Percentiles rank a stretch among this genome's conserved stretches.
These are phyloP conservation scores for Alfaro cultratus DNA, from an alignment of 2,797 vertebrate species.

Conservation along the genomic window DNA sequence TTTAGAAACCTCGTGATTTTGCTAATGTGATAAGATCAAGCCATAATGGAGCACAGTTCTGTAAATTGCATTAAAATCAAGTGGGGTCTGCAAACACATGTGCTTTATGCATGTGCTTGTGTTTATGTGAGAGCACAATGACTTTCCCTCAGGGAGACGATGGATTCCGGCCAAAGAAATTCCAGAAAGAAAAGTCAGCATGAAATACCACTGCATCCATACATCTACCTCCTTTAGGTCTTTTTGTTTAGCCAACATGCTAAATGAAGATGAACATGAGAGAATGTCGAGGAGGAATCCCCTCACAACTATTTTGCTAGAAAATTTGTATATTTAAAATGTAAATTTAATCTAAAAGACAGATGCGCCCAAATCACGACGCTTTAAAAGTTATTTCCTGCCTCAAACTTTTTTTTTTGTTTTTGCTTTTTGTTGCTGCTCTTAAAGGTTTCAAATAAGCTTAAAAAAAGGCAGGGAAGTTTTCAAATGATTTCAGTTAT, in stretches of 20 bases:
- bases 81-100: constrained; percentile 42
- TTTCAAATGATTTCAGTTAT: background rate
- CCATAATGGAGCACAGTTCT: constrained; percentile 47
- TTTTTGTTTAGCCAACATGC: constrained; percentile 13
- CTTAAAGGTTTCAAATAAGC: background rate
- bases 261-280: background rate
- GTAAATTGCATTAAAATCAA: constrained; percentile 61
- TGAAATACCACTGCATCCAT: constrained; percentile 43
- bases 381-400: background rate
- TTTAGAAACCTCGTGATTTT: constrained; percentile 45
- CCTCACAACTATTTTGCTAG: background rate
- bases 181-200: constrained; percentile 64
- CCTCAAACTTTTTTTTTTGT: background rate
- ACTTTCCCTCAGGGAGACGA: constrained; percentile 56
- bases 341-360: background rate
- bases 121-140: constrained; percentile 59
- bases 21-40: constrained; percentile 70
- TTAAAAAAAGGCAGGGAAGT: background rate
- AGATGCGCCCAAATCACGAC: background rate
- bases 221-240: constrained; percentile 35
- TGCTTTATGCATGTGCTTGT: constrained; percentile 49
- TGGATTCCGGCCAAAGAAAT: constrained; percentile 69
- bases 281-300: background rate
- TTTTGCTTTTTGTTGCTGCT: background rate
- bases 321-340: background rate